A percentile compares a stretch with the other conserved stretches of the same genome.
Evolutionary conservation across 1,140 invertebrate genomes (phyloP).

Genomic region (Drosophila chauvacae): DNA sequence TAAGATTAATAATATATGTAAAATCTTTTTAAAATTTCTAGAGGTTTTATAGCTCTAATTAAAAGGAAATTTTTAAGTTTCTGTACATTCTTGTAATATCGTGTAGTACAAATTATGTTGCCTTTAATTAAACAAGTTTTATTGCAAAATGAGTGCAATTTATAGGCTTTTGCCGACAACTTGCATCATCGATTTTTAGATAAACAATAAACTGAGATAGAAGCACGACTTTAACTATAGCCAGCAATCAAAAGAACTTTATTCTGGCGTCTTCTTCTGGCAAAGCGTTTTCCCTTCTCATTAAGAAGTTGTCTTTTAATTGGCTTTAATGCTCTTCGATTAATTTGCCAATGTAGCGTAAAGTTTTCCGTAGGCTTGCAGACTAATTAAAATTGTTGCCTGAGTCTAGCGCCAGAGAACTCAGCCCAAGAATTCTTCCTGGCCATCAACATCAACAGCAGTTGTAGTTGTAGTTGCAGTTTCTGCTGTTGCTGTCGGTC

Average conservation of each 20-base stretch:
- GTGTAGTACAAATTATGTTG: too few relatives aligned
- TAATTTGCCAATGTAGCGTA: constrained; percentile 69
- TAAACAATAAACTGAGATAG: not conserved
- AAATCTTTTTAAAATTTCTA: too few relatives aligned
- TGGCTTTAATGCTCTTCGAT: constrained; percentile 76
- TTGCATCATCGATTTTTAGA: not conserved
- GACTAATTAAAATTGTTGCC: constrained; percentile 77
- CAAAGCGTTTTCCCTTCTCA: constrained; percentile 5
- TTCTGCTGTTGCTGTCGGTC: constrained; percentile 16
- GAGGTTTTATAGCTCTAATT: too few relatives aligned
- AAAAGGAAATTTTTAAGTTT: too few relatives aligned
- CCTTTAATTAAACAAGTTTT: too few relatives aligned
- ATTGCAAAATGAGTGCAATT: too few relatives aligned
- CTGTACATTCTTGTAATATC: too few relatives aligned
- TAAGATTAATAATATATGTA: too few relatives aligned
- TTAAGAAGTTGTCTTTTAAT: constrained; percentile 52
- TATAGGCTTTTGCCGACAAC: too few relatives aligned
- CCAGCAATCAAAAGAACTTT: constrained; percentile 12
- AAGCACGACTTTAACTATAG: constrained; percentile 16
- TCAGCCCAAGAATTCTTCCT: constrained; percentile 30
- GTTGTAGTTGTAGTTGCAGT: not conserved
- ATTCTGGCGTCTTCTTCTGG: constrained; percentile 30
- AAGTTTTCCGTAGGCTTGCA: constrained; percentile 52
- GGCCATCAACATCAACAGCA: constrained; percentile 29
- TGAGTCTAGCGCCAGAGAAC: constrained; percentile 41